A percentile compares a stretch with the other conserved stretches of the same genome.
Evolutionary conservation across 2,113 vertebrate genomes (phyloP).

Genomic region (Furnarius figulus): DNA sequence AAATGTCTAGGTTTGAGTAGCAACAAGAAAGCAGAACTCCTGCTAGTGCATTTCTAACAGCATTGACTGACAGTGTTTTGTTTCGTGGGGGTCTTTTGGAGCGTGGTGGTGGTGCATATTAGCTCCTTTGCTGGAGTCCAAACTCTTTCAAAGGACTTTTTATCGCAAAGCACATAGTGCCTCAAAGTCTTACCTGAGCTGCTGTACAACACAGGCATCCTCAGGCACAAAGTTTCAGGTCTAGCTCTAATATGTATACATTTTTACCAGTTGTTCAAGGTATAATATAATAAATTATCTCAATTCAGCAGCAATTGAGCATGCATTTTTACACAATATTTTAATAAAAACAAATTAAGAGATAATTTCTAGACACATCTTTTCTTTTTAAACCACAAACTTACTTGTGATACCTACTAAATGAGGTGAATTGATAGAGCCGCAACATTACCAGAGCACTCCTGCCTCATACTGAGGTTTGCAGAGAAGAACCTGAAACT

Average conservation of each 20-base stretch:
- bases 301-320: slow-evolving; percentile 61
- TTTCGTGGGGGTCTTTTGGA: background rate
- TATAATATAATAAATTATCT: slow-evolving; percentile 60
- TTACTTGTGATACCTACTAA: slow-evolving; percentile 37
- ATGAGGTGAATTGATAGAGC: slow-evolving; percentile 55
- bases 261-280: slow-evolving; percentile 42
- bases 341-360: slow-evolving; percentile 67
- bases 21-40: background rate
- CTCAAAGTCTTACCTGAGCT: background rate
- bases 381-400: slow-evolving; percentile 54
- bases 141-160: background rate
- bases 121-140: background rate
- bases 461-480: background rate
- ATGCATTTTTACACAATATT: slow-evolving; percentile 55
- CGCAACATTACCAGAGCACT: slow-evolving; percentile 37
- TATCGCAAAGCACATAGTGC: background rate
- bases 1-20: background rate
- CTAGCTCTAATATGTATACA: background rate
- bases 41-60: background rate
- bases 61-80: background rate
- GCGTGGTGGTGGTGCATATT: background rate
- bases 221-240: background rate
- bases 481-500: background rate
- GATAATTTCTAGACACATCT: slow-evolving; percentile 53
- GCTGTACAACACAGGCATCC: background rate